Evolutionary conservation across 1,140 invertebrate genomes (phyloP), one percentile per base, ranked within the genome.

Genomic region (Centruroides sculpturatus): DNA sequence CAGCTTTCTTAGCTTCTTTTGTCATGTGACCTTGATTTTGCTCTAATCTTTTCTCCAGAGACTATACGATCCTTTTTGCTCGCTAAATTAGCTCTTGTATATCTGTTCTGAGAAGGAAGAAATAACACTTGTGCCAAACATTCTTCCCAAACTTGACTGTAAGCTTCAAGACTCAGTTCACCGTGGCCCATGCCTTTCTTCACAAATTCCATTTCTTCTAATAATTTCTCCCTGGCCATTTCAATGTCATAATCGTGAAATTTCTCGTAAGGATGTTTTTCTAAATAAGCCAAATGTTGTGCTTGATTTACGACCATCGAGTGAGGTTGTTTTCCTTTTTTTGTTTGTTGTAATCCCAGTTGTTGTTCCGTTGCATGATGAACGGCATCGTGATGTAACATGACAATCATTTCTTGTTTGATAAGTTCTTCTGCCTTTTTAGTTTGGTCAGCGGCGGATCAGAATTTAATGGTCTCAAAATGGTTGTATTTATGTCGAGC

Each of bases 141-240:
- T 77, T 98, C 92, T 69, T 96, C 90, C 92, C 92, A 96, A n/a
- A 97, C 92, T 76, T 92, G 89, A 12, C 85, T 85, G 71, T 94
- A 97, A 0, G 88, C 82, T 63, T 98, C 92, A 3, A 91, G 72
- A 3, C 93, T 77, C n/a, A n/a, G n/a, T n/a, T n/a, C n/a, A n/a
- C n/a, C n/a, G n/a, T n/a, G n/a, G n/a, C n/a, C n/a, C n/a, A n/a
- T n/a, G n/a, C n/a, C n/a, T n/a, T n/a, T n/a, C n/a, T n/a, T n/a
- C n/a, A n/a, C n/a, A n/a, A n/a, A n/a, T n/a, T n/a, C n/a, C n/a
- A n/a, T n/a, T n/a, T n/a, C n/a, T n/a, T n/a, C n/a, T n/a, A n/a
- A n/a, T n/a, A n/a, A n/a, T n/a, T n/a, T n/a, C n/a, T n/a, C n/a
- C n/a, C n/a, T n/a, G n/a, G n/a, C n/a, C n/a, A n/a, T n/a, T n/a